A percentile compares a stretch with the other conserved stretches of the same genome.
These are phyloP conservation scores for Hippoglossus stenolepis DNA, from an alignment of 2,113 vertebrate species.

Conservation along the genomic window DNA sequence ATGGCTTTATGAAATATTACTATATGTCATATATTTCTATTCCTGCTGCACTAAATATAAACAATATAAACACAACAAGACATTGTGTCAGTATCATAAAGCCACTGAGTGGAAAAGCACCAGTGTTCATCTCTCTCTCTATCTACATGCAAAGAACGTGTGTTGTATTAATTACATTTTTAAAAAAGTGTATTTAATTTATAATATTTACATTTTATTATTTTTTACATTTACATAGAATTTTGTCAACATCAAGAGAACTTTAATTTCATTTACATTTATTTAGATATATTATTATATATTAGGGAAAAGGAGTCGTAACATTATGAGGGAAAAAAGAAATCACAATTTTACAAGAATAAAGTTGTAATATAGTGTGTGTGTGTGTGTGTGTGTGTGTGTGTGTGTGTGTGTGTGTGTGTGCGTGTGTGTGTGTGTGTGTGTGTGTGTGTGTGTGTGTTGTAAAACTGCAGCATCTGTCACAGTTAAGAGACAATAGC, in stretches of 20 bases:
- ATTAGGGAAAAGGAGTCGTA: no score
- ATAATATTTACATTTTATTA: no score
- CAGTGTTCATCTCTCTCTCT: no score
- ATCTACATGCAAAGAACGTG: no score
- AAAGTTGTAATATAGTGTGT: background rate
- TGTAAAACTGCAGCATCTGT: background rate
- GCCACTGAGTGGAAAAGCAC: background rate
- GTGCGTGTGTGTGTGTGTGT: background rate
- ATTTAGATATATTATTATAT: no score
- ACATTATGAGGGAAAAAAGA: background rate
- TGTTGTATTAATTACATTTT: background rate
- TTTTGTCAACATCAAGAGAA: no score
- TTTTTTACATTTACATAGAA: no score
- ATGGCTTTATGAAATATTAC: background rate
- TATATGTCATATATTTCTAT: background rate
- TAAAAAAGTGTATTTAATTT: no score
- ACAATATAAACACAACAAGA: no score
- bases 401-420: background rate
- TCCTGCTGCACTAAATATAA: background rate
- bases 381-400: background rate
- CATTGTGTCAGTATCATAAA: background rate
- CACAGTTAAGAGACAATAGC: conserved; percentile 20
- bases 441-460: background rate
- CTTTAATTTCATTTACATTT: no score
- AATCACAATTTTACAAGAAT: background rate